These are phyloP conservation scores for Fregetta grallaria DNA, from an alignment of 2,113 vertebrate genomes.

Conservation along the genomic window DNA sequence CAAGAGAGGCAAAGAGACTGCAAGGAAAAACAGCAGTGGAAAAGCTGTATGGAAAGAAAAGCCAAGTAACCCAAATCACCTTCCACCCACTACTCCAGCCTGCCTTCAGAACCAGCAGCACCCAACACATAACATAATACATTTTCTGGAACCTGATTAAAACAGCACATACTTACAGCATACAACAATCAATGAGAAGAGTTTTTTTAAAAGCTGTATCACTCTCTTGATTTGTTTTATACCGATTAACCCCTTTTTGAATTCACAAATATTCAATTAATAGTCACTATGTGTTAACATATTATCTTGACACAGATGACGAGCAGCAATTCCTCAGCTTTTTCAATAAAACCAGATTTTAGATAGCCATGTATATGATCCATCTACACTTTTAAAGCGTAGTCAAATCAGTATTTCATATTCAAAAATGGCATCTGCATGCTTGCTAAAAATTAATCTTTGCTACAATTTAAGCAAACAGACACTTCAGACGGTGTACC, in stretches of 20 bases:
- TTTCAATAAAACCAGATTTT: neutral
- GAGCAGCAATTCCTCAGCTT: neutral
- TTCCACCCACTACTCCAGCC: neutral
- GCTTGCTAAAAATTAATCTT: neutral
- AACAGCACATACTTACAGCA: neutral
- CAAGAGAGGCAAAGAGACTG: neutral
- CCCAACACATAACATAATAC: rapidly evolving
- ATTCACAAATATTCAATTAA: neutral
- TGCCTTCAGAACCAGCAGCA: neutral
- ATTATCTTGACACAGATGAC: neutral
- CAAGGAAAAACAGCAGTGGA: neutral
- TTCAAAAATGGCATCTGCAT: neutral
- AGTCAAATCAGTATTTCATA: neutral
- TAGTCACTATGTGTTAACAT: neutral
- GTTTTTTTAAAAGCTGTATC: neutral
- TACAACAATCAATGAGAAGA: neutral
- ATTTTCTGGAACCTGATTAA: neutral
- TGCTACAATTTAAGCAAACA: neutral
- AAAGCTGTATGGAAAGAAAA: neutral
- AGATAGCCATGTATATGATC: neutral
- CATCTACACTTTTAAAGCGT: neutral
- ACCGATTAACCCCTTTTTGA: rapidly evolving
- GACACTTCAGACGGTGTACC: neutral
- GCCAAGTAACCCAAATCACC: neutral
- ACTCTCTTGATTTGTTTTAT: neutral